These are phyloP conservation scores for Drosophila neonasuta DNA, from an alignment of 2,888 invertebrate species.

Conservation along the genomic window DNA sequence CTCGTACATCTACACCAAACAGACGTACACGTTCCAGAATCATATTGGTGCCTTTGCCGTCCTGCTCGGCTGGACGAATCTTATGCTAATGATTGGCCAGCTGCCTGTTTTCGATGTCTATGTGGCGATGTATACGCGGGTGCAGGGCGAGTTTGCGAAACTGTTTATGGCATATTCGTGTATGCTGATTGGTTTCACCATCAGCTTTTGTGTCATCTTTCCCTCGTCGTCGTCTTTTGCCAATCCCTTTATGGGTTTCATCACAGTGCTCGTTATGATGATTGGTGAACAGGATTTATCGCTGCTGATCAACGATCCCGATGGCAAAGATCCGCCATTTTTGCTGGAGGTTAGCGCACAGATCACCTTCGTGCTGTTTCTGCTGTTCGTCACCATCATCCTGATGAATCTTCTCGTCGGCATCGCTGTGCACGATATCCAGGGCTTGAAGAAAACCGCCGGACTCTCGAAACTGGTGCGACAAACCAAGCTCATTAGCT, in stretches of 20 bases:
- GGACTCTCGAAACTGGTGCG: constrained; percentile 91
- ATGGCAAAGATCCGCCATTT: constrained; percentile 89
- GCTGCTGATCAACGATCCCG: constrained; percentile 88
- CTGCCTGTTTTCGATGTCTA: constrained; percentile 94
- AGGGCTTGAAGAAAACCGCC: constrained; percentile 92
- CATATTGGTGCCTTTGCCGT: constrained; percentile 94
- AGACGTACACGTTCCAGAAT: constrained; percentile 92
- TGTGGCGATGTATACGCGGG: constrained; percentile 94
- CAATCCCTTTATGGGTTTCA: constrained; percentile 92
- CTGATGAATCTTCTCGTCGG: constrained; percentile 93
- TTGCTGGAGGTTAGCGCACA: constrained; percentile 91
- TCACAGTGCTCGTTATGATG: constrained; percentile 94
- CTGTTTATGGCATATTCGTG: constrained; percentile 93
- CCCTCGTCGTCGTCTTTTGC: constrained; percentile 91
- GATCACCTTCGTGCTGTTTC: constrained; percentile 90
- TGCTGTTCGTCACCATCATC: constrained; percentile 92
- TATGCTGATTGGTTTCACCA: constrained; percentile 92
- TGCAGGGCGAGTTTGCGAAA: constrained; percentile 93
- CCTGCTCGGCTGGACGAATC: constrained; percentile 92
- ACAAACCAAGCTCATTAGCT: constrained; percentile 93
- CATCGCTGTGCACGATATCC: constrained; percentile 94
- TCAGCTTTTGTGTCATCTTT: constrained; percentile 94
- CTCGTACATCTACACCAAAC: constrained; percentile 90
- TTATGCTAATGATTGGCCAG: constrained; percentile 96
- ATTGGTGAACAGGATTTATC: constrained; percentile 92